Evolutionary conservation across 2,113 vertebrate species (phyloP).

Genomic region (Neolamprologus falcicula): DNA sequence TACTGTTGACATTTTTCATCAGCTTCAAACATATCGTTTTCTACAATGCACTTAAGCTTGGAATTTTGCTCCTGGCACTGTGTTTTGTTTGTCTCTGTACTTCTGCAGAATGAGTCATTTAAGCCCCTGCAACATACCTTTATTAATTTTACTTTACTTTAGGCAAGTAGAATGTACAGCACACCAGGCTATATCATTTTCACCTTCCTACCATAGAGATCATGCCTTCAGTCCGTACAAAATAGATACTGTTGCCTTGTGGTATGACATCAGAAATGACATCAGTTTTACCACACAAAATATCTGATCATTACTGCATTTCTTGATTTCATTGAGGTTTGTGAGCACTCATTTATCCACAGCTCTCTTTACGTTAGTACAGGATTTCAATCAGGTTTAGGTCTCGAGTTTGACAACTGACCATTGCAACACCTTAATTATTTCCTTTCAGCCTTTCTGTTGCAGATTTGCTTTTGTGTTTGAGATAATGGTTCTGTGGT

Average conservation of each 20-base stretch:
- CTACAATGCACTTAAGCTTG: background rate
- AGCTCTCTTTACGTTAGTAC: background rate
- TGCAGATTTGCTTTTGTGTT: background rate
- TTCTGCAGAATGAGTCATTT: background rate
- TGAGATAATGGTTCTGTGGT: background rate
- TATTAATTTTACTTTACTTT: background rate
- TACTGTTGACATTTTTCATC: background rate
- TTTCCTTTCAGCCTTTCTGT: background rate
- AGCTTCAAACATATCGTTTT: background rate
- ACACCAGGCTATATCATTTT: background rate
- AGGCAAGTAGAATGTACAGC: background rate
- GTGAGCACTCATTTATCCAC: background rate
- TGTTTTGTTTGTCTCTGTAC: background rate
- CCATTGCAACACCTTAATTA: background rate
- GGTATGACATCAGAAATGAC: background rate
- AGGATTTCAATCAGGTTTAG: background rate
- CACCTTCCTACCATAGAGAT: background rate
- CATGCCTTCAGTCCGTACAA: background rate
- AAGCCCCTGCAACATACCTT: rapidly evolving
- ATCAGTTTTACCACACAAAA: background rate
- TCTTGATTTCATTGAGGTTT: background rate
- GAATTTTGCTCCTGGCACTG: background rate
- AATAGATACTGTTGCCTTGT: background rate
- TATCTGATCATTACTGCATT: background rate
- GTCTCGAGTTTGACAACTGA: background rate